A percentile compares a stretch with the other conserved stretches of the same genome.
Evolutionary conservation across 2,113 vertebrate genomes (phyloP).

Genomic region (Zingel zingel): DNA sequence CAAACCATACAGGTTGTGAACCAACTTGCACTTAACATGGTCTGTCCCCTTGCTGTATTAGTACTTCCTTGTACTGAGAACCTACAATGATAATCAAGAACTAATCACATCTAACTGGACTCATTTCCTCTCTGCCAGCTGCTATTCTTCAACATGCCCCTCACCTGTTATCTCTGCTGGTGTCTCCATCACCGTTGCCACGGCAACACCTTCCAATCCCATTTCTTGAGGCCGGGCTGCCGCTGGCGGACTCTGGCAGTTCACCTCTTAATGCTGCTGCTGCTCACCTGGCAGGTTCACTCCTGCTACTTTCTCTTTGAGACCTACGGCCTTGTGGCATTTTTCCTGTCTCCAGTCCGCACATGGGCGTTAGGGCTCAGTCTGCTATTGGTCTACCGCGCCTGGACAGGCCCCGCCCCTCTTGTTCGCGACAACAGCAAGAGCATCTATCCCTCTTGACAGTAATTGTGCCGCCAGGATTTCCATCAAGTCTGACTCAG

Average conservation of each 20-base stretch:
- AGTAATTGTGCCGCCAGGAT: conserved; percentile 47
- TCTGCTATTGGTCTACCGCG: conserved; percentile 85
- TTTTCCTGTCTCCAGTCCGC: conserved; percentile 92
- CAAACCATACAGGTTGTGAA: not conserved
- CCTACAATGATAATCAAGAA: not conserved
- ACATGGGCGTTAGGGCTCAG: conserved; percentile 89
- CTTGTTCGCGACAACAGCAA: conserved; percentile 84
- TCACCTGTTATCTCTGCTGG: conserved; percentile 95
- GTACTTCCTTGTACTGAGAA: not conserved
- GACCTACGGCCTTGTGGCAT: conserved; percentile 90
- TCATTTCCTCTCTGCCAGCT: conserved; percentile 81
- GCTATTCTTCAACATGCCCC: conserved; percentile 93
- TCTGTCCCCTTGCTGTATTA: not conserved
- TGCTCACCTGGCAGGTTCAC: conserved; percentile 92
- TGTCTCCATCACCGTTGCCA: conserved; percentile 89
- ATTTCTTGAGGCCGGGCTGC: conserved; percentile 80
- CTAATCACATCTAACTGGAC: conserved; percentile 24
- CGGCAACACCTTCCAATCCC: conserved; percentile 90
- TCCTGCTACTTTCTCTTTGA: conserved; percentile 92
- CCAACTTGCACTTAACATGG: not conserved
- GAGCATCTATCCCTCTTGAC: conserved; percentile 85
- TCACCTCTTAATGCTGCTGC: conserved; percentile 87
- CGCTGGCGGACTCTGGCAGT: conserved; percentile 73
- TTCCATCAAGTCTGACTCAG: conserved; percentile 50
- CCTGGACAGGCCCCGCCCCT: conserved; percentile 86